Evolutionary conservation across 1,140 invertebrate species (phyloP).

Genomic region (Pararge aegeria): DNA sequence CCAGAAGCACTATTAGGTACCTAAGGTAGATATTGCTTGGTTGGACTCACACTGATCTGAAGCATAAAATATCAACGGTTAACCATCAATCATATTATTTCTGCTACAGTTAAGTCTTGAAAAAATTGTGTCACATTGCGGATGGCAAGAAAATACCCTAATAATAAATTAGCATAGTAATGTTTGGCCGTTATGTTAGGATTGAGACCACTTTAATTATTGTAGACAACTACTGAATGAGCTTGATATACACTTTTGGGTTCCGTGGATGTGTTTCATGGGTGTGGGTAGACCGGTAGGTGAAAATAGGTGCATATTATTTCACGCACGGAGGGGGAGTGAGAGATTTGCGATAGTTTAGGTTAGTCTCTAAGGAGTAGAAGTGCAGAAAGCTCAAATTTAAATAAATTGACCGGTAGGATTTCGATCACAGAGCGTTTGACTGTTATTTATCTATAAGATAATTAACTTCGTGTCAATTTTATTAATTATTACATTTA

Average conservation of each 20-base stretch:
- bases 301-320: too few species aligned
- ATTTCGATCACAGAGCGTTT: too few species aligned
- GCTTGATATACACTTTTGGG: slow-evolving; percentile 1
- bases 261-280: slow-evolving; percentile 22
- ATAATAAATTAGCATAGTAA: slow-evolving; percentile 77
- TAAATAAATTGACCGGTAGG: too few species aligned
- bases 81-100: slow-evolving; percentile 74
- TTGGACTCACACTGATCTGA: not conserved
- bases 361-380: too few species aligned
- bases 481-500: too few species aligned
- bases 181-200: slow-evolving; percentile 68
- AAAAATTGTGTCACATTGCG: slow-evolving; percentile 74
- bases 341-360: too few species aligned
- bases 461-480: too few species aligned
- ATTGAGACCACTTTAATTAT: slow-evolving; percentile 68
- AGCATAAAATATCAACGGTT: slow-evolving; percentile 15
- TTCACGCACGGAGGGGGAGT: too few species aligned
- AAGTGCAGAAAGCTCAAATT: too few species aligned
- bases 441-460: too few species aligned
- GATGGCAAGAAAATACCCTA: slow-evolving; percentile 72
- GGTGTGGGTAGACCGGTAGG: too few species aligned
- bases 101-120: slow-evolving; percentile 73
- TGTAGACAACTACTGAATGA: slow-evolving; percentile 42
- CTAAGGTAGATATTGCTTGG: not conserved
- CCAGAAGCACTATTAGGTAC: slow-evolving; percentile 5